These are phyloP conservation scores for Wasmannia auropunctata DNA, from an alignment of 1,140 invertebrate genomes.

Conservation along the genomic window DNA sequence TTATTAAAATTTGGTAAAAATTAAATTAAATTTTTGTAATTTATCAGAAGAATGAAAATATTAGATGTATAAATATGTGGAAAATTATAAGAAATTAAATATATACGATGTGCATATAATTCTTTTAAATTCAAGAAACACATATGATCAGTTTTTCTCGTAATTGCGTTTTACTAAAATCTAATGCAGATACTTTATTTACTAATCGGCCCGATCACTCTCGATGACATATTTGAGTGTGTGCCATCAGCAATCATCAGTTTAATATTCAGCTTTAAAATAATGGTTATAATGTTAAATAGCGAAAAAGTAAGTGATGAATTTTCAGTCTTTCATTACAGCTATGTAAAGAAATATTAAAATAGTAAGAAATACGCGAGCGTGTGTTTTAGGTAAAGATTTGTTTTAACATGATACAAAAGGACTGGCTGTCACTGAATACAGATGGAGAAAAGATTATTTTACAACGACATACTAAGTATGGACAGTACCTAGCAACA, in stretches of 20 bases:
- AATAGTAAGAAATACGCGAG: neutral
- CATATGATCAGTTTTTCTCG: neutral
- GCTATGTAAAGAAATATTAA: neutral
- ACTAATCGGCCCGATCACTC: neutral
- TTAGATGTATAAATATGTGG: neutral
- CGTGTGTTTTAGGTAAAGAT: neutral
- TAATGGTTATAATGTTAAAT: neutral
- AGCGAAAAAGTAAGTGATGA: neutral
- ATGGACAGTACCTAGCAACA: neutral
- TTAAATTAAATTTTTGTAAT: no score
- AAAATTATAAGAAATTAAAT: neutral
- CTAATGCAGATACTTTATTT: neutral
- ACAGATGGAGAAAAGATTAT: neutral
- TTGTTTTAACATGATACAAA: neutral
- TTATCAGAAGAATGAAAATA: neutral
- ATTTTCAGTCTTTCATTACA: neutral
- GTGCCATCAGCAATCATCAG: neutral
- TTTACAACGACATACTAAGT: neutral
- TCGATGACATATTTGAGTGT: conserved; percentile 8
- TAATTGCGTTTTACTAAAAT: neutral
- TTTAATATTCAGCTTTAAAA: neutral
- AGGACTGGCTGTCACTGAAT: conserved; percentile 4
- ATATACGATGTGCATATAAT: neutral
- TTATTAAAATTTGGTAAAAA: no score
- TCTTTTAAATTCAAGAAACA: neutral